A percentile compares a stretch with the other conserved stretches of the same genome.
These are phyloP conservation scores for Eriocheir sinensis DNA, from an alignment of 1,140 invertebrate species.

Conservation along the genomic window DNA sequence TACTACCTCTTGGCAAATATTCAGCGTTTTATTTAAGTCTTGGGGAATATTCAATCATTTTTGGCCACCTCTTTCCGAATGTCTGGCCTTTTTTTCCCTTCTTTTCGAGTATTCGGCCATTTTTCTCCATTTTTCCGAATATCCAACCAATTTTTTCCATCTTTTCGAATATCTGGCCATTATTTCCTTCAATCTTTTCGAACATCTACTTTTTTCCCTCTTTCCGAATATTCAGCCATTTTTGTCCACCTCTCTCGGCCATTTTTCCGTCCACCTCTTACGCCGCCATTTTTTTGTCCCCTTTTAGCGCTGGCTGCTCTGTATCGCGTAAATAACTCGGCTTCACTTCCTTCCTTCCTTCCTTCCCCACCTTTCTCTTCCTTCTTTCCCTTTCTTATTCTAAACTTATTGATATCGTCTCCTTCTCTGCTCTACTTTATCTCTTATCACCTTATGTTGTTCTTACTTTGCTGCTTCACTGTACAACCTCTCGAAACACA, in stretches of 20 bases:
- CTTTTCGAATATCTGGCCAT: too few relatives aligned
- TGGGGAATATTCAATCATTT: too few relatives aligned
- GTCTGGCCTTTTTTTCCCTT: too few relatives aligned
- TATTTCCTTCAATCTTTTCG: too few relatives aligned
- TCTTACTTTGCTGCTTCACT: neutral
- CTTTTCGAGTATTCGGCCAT: too few relatives aligned
- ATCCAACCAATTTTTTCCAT: too few relatives aligned
- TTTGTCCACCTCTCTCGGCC: neutral
- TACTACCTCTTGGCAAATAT: too few relatives aligned
- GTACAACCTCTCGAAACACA: too few relatives aligned
- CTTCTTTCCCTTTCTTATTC: neutral
- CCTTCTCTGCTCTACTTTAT: neutral
- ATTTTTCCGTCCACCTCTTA: neutral
- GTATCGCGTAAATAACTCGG: slow-evolving; percentile 33
- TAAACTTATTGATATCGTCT: neutral
- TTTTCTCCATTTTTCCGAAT: too few relatives aligned
- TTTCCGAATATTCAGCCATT: neutral
- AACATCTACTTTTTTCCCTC: neutral
- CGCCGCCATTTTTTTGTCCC: neutral
- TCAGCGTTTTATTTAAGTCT: too few relatives aligned
- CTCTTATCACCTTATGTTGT: neutral
- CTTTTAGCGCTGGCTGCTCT: neutral
- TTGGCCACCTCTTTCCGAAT: too few relatives aligned
- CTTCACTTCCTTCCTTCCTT: neutral
- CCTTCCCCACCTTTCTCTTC: neutral